Base-by-base conservation (phyloP, 1,140 invertebrate genomes). In the Brachionus rotundiformis region DNA sequence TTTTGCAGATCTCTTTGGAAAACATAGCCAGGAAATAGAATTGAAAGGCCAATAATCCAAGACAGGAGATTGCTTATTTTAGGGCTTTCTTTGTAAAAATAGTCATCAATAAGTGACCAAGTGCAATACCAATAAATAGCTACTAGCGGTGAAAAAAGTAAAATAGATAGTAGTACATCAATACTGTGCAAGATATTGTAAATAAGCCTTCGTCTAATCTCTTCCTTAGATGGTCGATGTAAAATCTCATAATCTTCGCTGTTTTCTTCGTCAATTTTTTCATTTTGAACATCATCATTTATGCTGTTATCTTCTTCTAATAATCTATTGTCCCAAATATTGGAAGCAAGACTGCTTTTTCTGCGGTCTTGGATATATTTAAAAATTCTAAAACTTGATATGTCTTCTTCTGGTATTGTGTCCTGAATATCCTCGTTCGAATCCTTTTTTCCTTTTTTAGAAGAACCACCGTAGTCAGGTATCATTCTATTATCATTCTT, bases 101-200 rank as follows among this genome's bases (percentile, higher is more conserved):
- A 59, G 11, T 63, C 59, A 39, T 79, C 76, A 19, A 79, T 79
- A n/a, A 79, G 36, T 19, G 31, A 49, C 76, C 76, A 79, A 27
- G 76, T 79, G 33, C 44, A 54, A 25, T 79, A 79, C 76, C 76
- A 79, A 63, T 79, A 79, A 27, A 79, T 54, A 7, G 47, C 59
- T 0, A 79, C 76, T 25, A 79, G 36, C 8, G 76, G 76, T 25
- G 76, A 54, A 19, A 79, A 79, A 39, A 79, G 36, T 39, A 79
- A 59, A 39, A 79, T 79, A 25, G 76, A 79, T 25, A 79, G 5
- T 13, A 79, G 5, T 33, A 79, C 76, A 25, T 79, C 76, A 59
- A 79, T 3, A 39, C 16, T 54, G 33, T 79, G 59, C n/a, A 79
- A n/a, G 19, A 73, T 44, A 44, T 73, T 73, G 68, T 73, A 73